A percentile compares a stretch with the other conserved stretches of the same genome.
Conservation (phyloP, 2,797 vertebrate genomes). For the Urosaurus nigricauda region DNA sequence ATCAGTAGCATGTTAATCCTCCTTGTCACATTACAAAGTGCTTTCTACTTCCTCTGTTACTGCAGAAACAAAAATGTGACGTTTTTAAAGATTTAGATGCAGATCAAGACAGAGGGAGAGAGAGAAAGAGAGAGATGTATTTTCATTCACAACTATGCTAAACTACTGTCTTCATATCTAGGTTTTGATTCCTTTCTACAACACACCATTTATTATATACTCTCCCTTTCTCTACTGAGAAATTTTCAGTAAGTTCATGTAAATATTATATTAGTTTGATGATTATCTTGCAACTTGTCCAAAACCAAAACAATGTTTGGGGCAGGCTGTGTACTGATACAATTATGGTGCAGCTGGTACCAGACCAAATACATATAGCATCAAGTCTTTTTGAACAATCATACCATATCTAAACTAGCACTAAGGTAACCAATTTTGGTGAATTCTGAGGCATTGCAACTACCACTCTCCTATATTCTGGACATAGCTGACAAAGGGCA, state of each 20-base stretch:
- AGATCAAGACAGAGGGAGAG: not conserved
- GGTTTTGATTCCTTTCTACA: slow-evolving; percentile 24
- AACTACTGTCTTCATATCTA: not conserved
- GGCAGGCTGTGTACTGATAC: not conserved
- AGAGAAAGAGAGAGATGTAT: not conserved
- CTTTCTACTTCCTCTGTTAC: slow-evolving; percentile 6
- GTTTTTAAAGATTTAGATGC: slow-evolving; percentile 18
- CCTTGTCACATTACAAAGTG: not conserved
- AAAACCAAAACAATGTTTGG: not conserved
- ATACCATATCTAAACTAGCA: not conserved
- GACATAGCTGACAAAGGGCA: not conserved
- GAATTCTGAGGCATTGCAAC: not conserved
- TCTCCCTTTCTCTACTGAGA: not conserved
- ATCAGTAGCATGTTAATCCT: slow-evolving; percentile 19
- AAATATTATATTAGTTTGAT: slow-evolving; percentile 4
- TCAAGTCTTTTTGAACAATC: not conserved
- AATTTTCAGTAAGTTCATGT: slow-evolving; percentile 4
- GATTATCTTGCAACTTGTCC: not conserved
- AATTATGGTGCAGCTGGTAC: not conserved
- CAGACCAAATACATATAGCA: not conserved
- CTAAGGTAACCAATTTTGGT: not conserved
- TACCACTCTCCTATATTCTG: not conserved
- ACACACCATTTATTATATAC: not conserved
- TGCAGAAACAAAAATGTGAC: slow-evolving; percentile 21
- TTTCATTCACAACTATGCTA: slow-evolving; percentile 25